Percentiles rank a stretch among this genome's conserved stretches.
These are phyloP conservation scores for Pocillopora grandis DNA, from an alignment of 92 coral and sea anemone species.

Conservation along the genomic window DNA sequence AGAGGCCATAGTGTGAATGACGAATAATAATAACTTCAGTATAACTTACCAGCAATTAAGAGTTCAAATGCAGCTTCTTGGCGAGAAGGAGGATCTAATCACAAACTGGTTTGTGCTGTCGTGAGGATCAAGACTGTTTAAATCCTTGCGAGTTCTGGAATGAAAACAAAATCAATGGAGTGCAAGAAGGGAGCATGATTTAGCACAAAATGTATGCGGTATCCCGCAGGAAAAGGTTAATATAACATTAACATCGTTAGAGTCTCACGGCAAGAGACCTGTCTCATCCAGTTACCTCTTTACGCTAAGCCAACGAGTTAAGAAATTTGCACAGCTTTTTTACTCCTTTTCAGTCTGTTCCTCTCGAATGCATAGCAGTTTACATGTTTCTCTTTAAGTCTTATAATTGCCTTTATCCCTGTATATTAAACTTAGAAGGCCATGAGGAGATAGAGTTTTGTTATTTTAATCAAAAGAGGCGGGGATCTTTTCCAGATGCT, in stretches of 20 bases:
- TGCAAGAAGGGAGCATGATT: background rate
- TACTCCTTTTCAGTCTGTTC: background rate
- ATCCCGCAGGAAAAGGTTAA: constrained; percentile 40
- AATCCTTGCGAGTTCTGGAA: background rate
- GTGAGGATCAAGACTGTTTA: background rate
- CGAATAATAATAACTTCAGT: background rate
- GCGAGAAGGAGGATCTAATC: background rate
- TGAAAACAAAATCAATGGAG: constrained; percentile 1
- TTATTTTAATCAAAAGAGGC: constrained; percentile 61
- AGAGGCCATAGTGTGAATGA: background rate
- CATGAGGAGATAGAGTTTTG: constrained; percentile 56
- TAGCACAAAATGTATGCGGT: background rate
- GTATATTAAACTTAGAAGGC: constrained; percentile 41
- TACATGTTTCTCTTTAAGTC: constrained; percentile 2
- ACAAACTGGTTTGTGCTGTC: background rate
- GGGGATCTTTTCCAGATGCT: constrained; percentile 67
- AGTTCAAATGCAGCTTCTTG: background rate
- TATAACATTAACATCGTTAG: constrained; percentile 26
- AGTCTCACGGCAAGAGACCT: constrained; percentile 16
- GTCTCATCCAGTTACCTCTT: background rate
- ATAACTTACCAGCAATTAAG: constrained; percentile 4
- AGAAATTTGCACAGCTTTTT: background rate
- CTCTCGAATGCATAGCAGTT: background rate
- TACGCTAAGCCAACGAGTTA: background rate
- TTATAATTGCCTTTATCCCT: constrained; percentile 29